phyloP scores from a whole-genome alignment of 2,113 vertebrate species.

The Podarcis raffonei region DNA sequence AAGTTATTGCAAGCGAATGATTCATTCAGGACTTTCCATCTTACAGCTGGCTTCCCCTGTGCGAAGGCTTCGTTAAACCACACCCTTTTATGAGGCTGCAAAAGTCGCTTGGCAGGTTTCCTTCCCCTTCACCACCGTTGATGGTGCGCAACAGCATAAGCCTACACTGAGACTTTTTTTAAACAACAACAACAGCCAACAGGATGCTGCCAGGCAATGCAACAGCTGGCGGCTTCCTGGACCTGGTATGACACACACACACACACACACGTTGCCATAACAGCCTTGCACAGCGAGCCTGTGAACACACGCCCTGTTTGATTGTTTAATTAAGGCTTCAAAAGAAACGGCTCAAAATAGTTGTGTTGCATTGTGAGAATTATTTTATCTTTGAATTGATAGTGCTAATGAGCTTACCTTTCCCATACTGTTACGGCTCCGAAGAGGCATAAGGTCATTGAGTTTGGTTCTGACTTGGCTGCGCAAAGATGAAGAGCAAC shows the following conservation, averaged over 20 bases:
- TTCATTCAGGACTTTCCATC: neutral
- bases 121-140: neutral
- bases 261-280: conserved; percentile 12
- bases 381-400: neutral
- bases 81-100: conserved; percentile 4
- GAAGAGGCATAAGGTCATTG: neutral
- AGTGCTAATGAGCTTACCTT: neutral
- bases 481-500: neutral
- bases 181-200: neutral
- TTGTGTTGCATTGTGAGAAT: conserved; percentile 6
- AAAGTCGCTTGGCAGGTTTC: conserved; percentile 4
- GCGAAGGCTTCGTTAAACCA: conserved; percentile 5
- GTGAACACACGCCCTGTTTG: conserved; percentile 7
- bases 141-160: neutral
- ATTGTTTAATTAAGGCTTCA: conserved; percentile 21
- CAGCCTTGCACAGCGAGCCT: neutral
- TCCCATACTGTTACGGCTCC: neutral
- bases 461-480: neutral
- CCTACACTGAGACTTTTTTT: neutral
- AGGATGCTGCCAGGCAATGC: neutral
- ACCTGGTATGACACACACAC: neutral
- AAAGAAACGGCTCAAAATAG: conserved; percentile 13
- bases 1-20: conserved; percentile 26
- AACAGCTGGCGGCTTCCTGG: conserved; percentile 12
- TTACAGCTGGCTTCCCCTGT: neutral